phyloP scores from a whole-genome alignment of 2,888 invertebrate genomes.

The Nesidiocoris tenuis region DNA sequence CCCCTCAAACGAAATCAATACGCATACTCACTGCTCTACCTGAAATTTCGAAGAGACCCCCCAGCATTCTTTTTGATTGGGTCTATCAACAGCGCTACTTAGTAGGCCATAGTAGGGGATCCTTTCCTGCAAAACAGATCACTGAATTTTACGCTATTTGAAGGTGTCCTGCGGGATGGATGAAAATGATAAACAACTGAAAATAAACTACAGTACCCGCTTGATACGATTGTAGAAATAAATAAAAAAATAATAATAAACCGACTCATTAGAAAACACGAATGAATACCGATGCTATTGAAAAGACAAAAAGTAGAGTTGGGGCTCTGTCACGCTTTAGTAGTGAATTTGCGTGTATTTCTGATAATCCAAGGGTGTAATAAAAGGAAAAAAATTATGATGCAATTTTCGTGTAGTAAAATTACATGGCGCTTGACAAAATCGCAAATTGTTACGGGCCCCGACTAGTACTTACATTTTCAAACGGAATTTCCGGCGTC shows the following conservation, averaged over 20 bases:
- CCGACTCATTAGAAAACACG: neutral
- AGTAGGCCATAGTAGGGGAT: conserved; percentile 37
- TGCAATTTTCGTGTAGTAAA: too few species aligned
- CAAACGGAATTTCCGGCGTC: conserved; percentile 90
- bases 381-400: too few species aligned
- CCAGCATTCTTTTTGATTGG: conserved; percentile 33
- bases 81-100: conserved; percentile 30
- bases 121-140: conserved; percentile 38
- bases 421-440: too few species aligned
- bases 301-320: too few species aligned
- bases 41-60: conserved; percentile 36
- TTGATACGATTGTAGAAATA: too few species aligned
- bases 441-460: too few species aligned
- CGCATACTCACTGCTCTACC: conserved; percentile 41
- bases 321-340: too few species aligned
- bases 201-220: too few species aligned
- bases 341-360: too few species aligned
- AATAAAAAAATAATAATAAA: conserved; percentile 15
- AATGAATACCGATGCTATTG: neutral
- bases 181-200: neutral
- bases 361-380: too few species aligned
- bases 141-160: conserved; percentile 41
- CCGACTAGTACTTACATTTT: conserved; percentile 77
- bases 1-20: conserved; percentile 14
- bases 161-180: conserved; percentile 12